Conservation (phyloP, 2,797 vertebrate species). For the Dicrostonyx torquatus region DNA sequence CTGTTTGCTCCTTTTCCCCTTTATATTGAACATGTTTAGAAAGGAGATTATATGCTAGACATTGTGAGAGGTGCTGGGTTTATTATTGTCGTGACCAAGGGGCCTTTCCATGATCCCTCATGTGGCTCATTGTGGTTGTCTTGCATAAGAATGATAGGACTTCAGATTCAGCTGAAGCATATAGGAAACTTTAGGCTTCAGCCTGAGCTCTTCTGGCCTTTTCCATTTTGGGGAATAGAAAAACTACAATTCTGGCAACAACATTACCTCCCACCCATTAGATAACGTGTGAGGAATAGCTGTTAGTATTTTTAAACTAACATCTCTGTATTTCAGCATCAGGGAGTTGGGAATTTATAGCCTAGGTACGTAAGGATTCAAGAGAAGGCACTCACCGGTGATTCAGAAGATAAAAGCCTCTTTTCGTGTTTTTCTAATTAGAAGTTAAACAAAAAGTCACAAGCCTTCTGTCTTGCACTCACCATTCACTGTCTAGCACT, state of each 20-base stretch:
- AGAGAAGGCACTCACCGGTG: neutral
- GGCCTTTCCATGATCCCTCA: neutral
- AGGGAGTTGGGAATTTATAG: neutral
- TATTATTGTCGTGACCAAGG: neutral
- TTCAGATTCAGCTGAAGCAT: neutral
- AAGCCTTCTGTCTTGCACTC: neutral
- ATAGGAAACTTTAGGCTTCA: neutral
- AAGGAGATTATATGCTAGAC: neutral
- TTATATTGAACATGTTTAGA: neutral
- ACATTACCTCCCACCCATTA: neutral
- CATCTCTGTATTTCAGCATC: neutral
- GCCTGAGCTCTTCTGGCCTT: neutral
- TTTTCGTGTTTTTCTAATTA: neutral
- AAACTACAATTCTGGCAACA: neutral
- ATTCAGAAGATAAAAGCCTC: neutral
- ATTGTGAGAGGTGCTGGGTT: neutral
- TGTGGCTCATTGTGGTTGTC: neutral
- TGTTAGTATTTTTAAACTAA: neutral
- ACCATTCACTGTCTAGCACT: neutral
- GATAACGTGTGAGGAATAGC: neutral
- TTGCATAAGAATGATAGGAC: neutral
- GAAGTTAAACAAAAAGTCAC: neutral
- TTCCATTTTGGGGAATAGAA: neutral
- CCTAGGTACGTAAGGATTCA: neutral
- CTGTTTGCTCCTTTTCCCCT: accelerated